phyloP scores from a whole-genome alignment of 2,113 vertebrate genomes.

The Pelecanus crispus region DNA sequence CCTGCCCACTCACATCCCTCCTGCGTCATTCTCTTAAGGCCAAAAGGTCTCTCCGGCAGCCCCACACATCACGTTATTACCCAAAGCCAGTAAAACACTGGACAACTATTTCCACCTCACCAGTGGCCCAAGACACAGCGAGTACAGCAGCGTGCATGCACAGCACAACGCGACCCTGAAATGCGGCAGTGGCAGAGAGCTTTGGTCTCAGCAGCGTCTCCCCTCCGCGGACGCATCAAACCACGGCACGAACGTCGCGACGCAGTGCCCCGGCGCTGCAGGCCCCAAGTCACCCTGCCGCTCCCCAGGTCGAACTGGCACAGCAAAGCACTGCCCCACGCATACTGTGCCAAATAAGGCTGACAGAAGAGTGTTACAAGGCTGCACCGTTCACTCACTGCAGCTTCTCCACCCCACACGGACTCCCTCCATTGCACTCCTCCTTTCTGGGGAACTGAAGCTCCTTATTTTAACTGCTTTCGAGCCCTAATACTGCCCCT shows the following conservation, averaged over 20 bases:
- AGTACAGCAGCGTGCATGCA: rapidly evolving
- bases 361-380: neutral
- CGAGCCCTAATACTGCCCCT: neutral
- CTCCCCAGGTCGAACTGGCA: neutral
- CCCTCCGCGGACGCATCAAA: rapidly evolving
- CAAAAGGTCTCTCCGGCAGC: neutral
- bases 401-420: neutral
- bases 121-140: neutral
- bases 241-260: rapidly evolving
- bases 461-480: neutral
- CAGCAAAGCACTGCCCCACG: neutral
- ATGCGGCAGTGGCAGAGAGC: neutral
- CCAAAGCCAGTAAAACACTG: neutral
- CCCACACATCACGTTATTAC: neutral
- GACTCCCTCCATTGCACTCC: neutral
- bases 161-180: neutral
- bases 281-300: neutral
- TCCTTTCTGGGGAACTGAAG: neutral
- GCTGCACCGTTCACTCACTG: neutral
- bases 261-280: rapidly evolving
- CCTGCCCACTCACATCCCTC: neutral
- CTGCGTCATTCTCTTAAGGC: neutral
- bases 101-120: neutral
- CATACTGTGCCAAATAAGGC: no score
- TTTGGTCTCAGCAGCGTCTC: neutral